These are phyloP conservation scores for Globodera rostochiensis DNA, from an alignment of 1,140 invertebrate species.

Conservation along the genomic window DNA sequence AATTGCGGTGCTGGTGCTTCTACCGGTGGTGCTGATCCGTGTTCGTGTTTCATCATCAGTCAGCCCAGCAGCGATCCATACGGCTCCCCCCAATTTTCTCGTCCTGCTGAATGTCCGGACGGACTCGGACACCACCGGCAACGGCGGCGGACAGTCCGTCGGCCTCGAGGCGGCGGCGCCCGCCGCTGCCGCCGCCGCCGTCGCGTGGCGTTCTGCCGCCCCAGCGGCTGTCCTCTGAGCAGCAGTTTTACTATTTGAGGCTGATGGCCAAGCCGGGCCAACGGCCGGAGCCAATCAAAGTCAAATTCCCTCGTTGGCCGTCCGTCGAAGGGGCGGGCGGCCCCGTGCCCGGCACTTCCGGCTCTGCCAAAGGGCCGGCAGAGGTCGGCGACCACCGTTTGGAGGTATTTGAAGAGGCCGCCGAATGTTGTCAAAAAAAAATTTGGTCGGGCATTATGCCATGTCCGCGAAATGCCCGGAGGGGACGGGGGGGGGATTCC, in stretches of 20 bases:
- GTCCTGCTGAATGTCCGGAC: slow-evolving; percentile 16
- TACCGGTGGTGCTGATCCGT: not conserved
- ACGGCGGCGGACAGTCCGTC: not conserved
- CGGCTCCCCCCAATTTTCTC: slow-evolving; percentile 9
- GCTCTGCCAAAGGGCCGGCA: not conserved
- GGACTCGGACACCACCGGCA: slow-evolving; percentile 18
- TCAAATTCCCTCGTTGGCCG: slow-evolving; percentile 63
- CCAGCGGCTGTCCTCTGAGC: slow-evolving; percentile 50
- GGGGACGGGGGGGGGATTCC: no score
- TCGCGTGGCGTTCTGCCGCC: not conserved
- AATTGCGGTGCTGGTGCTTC: not conserved
- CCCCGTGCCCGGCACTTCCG: slow-evolving; percentile 9
- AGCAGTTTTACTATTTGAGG: slow-evolving; percentile 63
- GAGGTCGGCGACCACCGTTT: slow-evolving; percentile 8
- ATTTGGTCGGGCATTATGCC: no score
- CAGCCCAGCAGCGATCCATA: no score
- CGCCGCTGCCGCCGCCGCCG: slow-evolving; percentile 10
- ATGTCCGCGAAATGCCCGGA: no score
- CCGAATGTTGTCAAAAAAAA: no score
- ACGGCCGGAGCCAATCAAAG: slow-evolving; percentile 62
- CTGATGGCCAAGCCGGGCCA: slow-evolving; percentile 64
- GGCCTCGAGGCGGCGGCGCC: slow-evolving; percentile 4
- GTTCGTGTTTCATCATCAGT: not conserved
- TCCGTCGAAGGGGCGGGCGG: slow-evolving; percentile 21
- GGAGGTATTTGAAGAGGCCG: not conserved